phyloP scores from a whole-genome alignment of 2,113 vertebrate species.

The Calonectris borealis region DNA sequence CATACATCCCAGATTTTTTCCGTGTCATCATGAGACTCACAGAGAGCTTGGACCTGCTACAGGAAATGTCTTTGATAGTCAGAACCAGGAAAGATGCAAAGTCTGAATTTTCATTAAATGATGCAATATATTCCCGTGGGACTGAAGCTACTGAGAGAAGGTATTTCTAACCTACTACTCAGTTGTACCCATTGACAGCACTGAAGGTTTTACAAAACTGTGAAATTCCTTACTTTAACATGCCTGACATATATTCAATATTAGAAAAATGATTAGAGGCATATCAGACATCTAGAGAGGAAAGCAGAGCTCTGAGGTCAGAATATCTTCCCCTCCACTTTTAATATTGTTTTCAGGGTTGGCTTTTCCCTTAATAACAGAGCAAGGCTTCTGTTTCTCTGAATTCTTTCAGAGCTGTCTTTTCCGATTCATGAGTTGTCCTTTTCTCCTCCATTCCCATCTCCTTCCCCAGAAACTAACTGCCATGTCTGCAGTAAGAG shows the following conservation, averaged over 20 bases:
- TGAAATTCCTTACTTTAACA: slow-evolving; percentile 3
- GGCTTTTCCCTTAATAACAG: not conserved
- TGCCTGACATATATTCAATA: not conserved
- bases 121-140: not conserved
- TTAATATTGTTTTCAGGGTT: not conserved
- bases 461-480: not conserved
- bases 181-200: not conserved
- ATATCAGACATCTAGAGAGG: not conserved
- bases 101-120: not conserved
- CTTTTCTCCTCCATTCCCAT: not conserved
- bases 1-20: not conserved
- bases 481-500: not conserved
- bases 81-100: not conserved
- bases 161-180: not conserved
- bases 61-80: not conserved
- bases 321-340: not conserved
- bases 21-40: not conserved
- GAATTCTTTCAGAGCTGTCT: not conserved
- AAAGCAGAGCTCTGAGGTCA: not conserved
- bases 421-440: not conserved
- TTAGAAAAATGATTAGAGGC: not conserved
- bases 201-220: not conserved
- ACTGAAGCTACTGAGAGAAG: not conserved
- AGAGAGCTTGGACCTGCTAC: not conserved
- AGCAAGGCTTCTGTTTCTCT: not conserved